Base-by-base conservation (phyloP, 2,888 invertebrate species). In the Thereva nobilitata region DNA sequence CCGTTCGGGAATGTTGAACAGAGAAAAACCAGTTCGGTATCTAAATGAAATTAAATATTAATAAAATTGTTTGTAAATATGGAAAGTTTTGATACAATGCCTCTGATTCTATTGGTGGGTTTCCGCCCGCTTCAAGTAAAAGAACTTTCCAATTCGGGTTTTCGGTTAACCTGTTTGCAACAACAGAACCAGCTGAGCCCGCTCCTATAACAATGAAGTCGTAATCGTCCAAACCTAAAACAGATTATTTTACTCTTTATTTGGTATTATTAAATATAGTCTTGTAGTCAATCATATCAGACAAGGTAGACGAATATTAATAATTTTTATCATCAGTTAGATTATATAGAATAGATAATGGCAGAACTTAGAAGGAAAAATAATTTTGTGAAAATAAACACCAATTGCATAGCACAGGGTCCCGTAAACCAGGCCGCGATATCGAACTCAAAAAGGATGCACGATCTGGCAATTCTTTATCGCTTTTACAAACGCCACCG, bases 61-160 rank as follows among this genome's bases (percentile, higher is more conserved):
- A 72, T 10, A 71, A 74, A 53, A 76, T 72, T 1, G 81, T 78
- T 38, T 77, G 72, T 66, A 84, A 83, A 23, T 75, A 75, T 2
- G 72, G 71, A 2, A 55, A 41, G 40, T 49, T 1, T 12, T n/a
- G 9, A 9, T 42, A 77, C 76, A 38, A 41, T 42, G 67, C 68
- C 68, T 74, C 72, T 0, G 75, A 71, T 64, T 76, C 75, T 5
- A 72, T 54, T 4, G 75, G 74, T 8, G 74, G 74, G 72, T 75
- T 71, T 1, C 72, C 74, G 3, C 75, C 75, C 0, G 72, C 74
- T 61, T 75, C 75, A 12, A 75, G 44, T 0, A 75, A 64, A 42
- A 75, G 67, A 0, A 75, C 71, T 7, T 70, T 74, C 73, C 73
- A 73, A 0, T 73, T 49, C 1, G 74, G 72, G 57, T 74, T 75